Base-by-base conservation (phyloP, 2,113 vertebrate genomes). In the Daphoenositta chrysoptera region DNA sequence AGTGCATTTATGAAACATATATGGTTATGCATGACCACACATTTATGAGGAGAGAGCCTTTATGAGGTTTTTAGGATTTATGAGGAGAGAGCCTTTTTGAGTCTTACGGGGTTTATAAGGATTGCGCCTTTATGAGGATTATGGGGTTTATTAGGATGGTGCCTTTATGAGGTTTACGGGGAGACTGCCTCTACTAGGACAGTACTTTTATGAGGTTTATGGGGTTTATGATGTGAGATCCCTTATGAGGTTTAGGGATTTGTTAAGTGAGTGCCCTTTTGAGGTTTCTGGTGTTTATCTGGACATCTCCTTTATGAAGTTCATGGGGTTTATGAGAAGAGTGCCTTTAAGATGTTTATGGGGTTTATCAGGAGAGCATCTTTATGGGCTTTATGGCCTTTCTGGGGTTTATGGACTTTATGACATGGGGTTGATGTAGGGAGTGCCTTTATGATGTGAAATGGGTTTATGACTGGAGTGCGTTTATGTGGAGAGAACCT, bases 401-500 rank as follows among this genome's bases (percentile, higher is more conserved):
- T 65, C 45, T 45, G 3, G 16, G 26, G 26, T 37, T 65, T 65
- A 27, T 53, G 24, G 47, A 10, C 31, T 64, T 39, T 28, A 18
- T 13, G 19, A 35, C 24, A 23, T 53, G 39, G 39, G 31, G 24
- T 79, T 63, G 50, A 66, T 1, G 2, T 7, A 7, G 17, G 18
- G 37, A 51, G 10, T 0, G 1, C 13, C 45, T 63, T 40, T 42
- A 28, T 53, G 24, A 53, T 2, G 4, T n/a, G 31, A 51, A 64
- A 78, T 42, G 37, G 6, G 15, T 42, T 57, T 39, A 39, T 0
- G 2, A 33, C 0, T 2, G 30, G 5, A 47, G 5, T 17, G 5
- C 23, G 23, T 47, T 68, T 27, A 35, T 53, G 37, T 64, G 60
- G 37, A 42, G 31, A 78, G 15, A 53, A 35, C 15, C 37, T 28